These are phyloP conservation scores for Candidula unifasciata DNA, from an alignment of 2,888 invertebrate genomes.

Conservation along the genomic window DNA sequence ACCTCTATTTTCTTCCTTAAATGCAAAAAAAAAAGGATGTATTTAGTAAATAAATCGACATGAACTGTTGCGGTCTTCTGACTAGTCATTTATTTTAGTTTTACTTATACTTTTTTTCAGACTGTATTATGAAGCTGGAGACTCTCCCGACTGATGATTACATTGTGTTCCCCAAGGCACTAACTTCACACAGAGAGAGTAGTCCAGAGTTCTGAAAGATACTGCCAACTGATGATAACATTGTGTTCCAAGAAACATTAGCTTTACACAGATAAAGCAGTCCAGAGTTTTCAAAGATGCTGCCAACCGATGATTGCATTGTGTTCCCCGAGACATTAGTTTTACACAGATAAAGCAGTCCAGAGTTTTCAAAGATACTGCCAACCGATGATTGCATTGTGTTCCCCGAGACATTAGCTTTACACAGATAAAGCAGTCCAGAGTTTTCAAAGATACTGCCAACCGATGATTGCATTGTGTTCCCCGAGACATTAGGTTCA, in stretches of 20 bases:
- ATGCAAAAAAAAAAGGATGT: no score
- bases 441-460: no score
- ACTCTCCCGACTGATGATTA: conserved; percentile 63
- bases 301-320: conserved; percentile 63
- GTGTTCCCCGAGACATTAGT: conserved; percentile 51
- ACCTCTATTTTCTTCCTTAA: no score
- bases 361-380: conserved; percentile 59
- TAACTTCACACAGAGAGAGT: conserved; percentile 63
- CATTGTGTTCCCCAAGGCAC: conserved; percentile 53
- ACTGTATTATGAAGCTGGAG: conserved; percentile 66
- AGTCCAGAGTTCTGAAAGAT: conserved; percentile 66
- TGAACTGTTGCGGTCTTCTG: no score
- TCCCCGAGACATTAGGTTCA: no score
- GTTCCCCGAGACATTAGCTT: no score
- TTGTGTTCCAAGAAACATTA: conserved; percentile 52
- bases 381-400: no score
- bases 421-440: no score
- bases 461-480: no score
- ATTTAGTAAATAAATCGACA: no score
- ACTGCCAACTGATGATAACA: conserved; percentile 54
- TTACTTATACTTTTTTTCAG: conserved; percentile 53
- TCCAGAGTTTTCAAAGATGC: conserved; percentile 63
- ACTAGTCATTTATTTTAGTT: no score
- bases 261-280: conserved; percentile 66
- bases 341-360: conserved; percentile 68